Evolutionary conservation across 2,113 vertebrate genomes (phyloP).

Genomic region (Peromyscus maniculatus): DNA sequence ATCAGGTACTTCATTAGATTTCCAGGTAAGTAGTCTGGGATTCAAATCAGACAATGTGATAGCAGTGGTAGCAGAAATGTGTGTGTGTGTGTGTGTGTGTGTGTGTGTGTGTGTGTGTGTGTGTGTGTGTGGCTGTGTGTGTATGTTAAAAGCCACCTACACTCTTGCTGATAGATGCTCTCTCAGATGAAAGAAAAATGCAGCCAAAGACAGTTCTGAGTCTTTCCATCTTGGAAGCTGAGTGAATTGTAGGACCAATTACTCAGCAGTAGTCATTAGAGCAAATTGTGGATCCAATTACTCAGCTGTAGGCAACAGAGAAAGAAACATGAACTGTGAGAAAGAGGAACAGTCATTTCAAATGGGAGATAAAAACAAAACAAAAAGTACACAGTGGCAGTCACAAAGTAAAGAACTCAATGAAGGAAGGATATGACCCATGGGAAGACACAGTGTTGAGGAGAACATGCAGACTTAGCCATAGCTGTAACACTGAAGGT

Average conservation of each 20-base stretch:
- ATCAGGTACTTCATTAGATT: not conserved
- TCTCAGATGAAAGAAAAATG: conserved; percentile 1
- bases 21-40: not conserved
- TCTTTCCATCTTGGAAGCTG: not conserved
- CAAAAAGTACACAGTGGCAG: not conserved
- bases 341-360: not conserved
- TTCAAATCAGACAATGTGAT: not conserved
- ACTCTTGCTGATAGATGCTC: conserved; percentile 1
- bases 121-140: not conserved
- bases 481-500: too few relatives aligned
- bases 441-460: not conserved
- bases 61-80: not conserved
- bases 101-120: not conserved
- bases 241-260: not conserved
- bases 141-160: not conserved
- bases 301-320: conserved; percentile 24
- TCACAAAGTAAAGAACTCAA: not conserved
- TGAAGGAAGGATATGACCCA: not conserved
- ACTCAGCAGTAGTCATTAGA: conserved; percentile 44
- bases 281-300: conserved; percentile 38
- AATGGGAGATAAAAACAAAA: not conserved
- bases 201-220: not conserved
- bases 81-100: not conserved
- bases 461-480: not conserved
- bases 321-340: not conserved